Evolutionary conservation across 2,113 vertebrate genomes (phyloP), one percentile per base, ranked within the genome.

Genomic region (Poecilia latipinna): DNA sequence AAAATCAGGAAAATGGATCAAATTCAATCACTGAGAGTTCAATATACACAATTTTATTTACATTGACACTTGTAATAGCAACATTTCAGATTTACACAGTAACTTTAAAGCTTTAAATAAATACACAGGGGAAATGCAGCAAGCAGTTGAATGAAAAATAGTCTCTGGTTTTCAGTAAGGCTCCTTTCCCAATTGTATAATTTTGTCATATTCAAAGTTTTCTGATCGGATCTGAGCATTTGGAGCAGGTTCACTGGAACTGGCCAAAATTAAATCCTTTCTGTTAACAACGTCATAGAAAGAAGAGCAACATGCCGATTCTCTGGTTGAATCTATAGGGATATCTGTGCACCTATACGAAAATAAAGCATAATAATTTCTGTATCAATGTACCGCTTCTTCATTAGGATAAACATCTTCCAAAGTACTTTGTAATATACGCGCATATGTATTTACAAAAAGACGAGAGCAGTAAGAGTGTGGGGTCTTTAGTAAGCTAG

Each of bases 31-130:
- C 29, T 68, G 63, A 65, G 64, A 86, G 82, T 88, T 86, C 75
- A 88, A 82, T 85, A 83, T 86, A 83, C 84, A 84, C 61, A 89
- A 57, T 82, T 94, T 94, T 94, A 94, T 94, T 94, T 94, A 93
- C 91, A 94, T 78, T 89, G 86, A 93, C 89, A 92, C 75, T 77
- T 89, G 72, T 88, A 86, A 89, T 71, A 82, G 76, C 76, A 89
- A 89, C 83, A 89, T 84, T 88, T 85, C 73, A 83, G 65, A 81
- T 90, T 64, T 91, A 88, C 79, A 91, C 77, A 83, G 80, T 79
- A 91, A 83, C 83, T 87, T 78, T 82, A 88, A 86, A 87, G 86
- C 80, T 74, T 89, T 82, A 92, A 57, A 94, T 93, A 95, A 95
- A 94, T 93, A 94, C 83, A 82, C 69, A 86, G 86, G 74, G 74